Percentiles rank a stretch among this genome's conserved stretches.
Evolutionary conservation across 2,113 vertebrate species (phyloP).

Genomic region (Phrynocephalus versicolor): DNA sequence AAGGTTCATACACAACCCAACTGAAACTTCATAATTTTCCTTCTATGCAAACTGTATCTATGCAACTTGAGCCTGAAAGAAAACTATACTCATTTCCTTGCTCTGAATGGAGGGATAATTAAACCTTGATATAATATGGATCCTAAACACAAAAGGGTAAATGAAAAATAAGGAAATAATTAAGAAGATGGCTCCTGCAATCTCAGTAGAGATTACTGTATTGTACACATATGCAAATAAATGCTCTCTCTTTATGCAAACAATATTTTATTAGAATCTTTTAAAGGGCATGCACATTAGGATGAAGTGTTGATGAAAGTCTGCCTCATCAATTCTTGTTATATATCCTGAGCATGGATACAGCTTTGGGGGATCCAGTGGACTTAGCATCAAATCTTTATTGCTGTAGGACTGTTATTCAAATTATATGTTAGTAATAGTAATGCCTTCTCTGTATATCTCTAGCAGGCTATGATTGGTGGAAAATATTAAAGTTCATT

Average conservation of each 20-base stretch:
- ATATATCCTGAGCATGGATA: background rate
- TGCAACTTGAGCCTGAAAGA: background rate
- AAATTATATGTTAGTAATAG: background rate
- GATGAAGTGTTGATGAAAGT: background rate
- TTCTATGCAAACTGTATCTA: too few species aligned
- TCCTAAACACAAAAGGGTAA: background rate
- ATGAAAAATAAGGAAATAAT: background rate
- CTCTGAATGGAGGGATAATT: background rate
- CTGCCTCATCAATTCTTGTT: background rate
- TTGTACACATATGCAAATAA: background rate
- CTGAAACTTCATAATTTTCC: too few species aligned
- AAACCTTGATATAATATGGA: background rate
- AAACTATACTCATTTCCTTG: background rate
- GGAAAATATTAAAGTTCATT: background rate
- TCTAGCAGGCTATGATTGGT: background rate
- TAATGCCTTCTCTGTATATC: background rate
- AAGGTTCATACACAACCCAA: too few species aligned
- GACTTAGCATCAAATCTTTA: constrained; percentile 20
- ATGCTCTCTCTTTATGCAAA: background rate
- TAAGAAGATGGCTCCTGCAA: background rate
- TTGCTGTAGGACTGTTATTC: background rate
- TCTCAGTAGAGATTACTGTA: background rate
- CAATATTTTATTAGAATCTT: background rate
- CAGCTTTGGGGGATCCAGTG: background rate
- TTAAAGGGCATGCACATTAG: background rate